A percentile compares a stretch with the other conserved stretches of the same genome.
phyloP scores from a whole-genome alignment of 2,113 vertebrate genomes.

The Aspidoscelis tigris region DNA sequence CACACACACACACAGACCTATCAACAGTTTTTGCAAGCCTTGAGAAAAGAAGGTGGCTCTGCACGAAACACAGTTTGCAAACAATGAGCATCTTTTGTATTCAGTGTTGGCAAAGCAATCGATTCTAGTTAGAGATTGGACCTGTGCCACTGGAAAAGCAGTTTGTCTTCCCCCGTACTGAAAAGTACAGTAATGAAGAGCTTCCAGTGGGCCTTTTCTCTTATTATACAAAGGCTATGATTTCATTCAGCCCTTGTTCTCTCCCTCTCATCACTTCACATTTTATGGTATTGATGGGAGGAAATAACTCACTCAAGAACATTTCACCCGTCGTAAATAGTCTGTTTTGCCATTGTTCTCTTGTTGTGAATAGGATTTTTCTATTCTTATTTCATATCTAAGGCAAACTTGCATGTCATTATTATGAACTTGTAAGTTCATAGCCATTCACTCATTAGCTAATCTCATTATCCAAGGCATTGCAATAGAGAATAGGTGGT shows the following conservation, averaged over 20 bases:
- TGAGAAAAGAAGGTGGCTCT: slow-evolving; percentile 66
- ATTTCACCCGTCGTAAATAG: slow-evolving; percentile 32
- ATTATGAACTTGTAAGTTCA: neutral
- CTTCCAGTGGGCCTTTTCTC: slow-evolving; percentile 54
- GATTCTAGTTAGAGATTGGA: slow-evolving; percentile 80
- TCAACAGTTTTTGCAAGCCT: slow-evolving; percentile 60
- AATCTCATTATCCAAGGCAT: neutral
- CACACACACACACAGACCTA: slow-evolving; percentile 30
- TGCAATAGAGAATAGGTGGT: neutral
- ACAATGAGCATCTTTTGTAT: slow-evolving; percentile 83
- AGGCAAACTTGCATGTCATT: neutral
- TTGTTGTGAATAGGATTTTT: neutral
- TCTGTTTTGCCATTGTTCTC: slow-evolving; percentile 5
- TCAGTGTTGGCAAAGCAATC: slow-evolving; percentile 77
- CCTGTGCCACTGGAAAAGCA: slow-evolving; percentile 66
- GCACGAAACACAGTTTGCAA: slow-evolving; percentile 74
- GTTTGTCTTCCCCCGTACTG: slow-evolving; percentile 70
- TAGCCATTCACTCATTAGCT: neutral
- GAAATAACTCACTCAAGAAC: slow-evolving; percentile 45
- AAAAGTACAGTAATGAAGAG: slow-evolving; percentile 65
- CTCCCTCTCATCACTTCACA: slow-evolving; percentile 33
- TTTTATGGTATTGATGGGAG: slow-evolving; percentile 49
- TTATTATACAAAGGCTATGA: slow-evolving; percentile 36
- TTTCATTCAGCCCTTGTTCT: slow-evolving; percentile 50
- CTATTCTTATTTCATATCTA: neutral